phyloP scores from a whole-genome alignment of 2,113 vertebrate genomes.

The Mastomys coucha region DNA sequence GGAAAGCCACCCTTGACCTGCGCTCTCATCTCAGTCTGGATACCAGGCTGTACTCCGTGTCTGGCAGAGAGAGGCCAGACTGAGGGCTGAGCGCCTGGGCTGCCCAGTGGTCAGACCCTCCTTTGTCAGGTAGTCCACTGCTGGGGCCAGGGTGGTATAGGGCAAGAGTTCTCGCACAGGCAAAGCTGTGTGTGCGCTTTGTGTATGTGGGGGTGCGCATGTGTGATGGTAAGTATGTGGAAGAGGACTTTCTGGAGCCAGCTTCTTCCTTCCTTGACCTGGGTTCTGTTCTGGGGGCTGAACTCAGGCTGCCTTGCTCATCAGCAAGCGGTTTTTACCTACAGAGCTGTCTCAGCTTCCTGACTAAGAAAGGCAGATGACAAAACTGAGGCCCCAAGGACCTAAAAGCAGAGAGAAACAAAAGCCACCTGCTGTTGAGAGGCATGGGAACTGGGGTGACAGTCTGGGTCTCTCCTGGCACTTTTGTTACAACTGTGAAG shows the following conservation, averaged over 20 bases:
- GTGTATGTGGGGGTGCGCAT: neutral
- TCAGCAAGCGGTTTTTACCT: too few relatives aligned
- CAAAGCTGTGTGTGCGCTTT: neutral
- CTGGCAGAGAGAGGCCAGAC: neutral
- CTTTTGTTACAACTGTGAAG: neutral
- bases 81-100: too few relatives aligned
- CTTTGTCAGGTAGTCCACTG: too few relatives aligned
- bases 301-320: neutral
- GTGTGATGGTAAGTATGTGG: neutral
- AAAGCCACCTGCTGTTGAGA: neutral
- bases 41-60: neutral
- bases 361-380: neutral
- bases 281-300: neutral
- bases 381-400: neutral
- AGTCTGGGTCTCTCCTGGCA: neutral
- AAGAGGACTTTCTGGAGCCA: neutral
- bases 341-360: neutral
- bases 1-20: neutral
- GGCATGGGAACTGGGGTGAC: neutral
- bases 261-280: neutral
- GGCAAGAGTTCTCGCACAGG: neutral
- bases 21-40: neutral
- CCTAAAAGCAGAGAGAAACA: neutral
- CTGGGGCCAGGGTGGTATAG: too few relatives aligned
- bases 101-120: neutral